A percentile compares a stretch with the other conserved stretches of the same genome.
These are phyloP conservation scores for Bombus waltoni DNA, from an alignment of 1,140 invertebrate species.

Conservation along the genomic window DNA sequence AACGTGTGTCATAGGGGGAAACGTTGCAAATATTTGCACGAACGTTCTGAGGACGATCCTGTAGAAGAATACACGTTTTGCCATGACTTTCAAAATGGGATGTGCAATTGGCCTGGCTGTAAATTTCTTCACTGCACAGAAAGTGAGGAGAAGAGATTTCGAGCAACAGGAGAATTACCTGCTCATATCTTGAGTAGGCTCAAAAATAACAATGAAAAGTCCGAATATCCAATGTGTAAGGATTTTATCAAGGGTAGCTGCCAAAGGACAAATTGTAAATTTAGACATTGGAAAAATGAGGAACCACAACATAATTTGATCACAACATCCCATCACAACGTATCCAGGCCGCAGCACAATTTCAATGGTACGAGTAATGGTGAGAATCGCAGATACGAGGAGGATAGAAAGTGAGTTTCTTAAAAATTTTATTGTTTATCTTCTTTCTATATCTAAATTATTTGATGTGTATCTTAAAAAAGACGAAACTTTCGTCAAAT, in stretches of 20 bases:
- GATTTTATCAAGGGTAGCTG: slow-evolving; percentile 91
- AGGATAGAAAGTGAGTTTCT: slow-evolving; percentile 75
- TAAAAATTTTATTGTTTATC: neutral
- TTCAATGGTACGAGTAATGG: slow-evolving; percentile 76
- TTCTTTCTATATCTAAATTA: no score
- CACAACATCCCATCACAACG: slow-evolving; percentile 80
- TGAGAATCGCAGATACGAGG: slow-evolving; percentile 76
- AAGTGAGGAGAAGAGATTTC: slow-evolving; percentile 90
- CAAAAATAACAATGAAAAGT: slow-evolving; percentile 79
- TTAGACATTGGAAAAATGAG: slow-evolving; percentile 76
- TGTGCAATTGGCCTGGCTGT: slow-evolving; percentile 85
- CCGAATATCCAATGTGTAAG: slow-evolving; percentile 87
- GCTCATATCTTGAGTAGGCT: slow-evolving; percentile 83
- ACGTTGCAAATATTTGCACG: slow-evolving; percentile 90
- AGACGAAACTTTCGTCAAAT: neutral
- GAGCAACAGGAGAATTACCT: slow-evolving; percentile 87
- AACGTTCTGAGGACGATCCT: slow-evolving; percentile 81
- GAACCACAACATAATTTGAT: slow-evolving; percentile 76
- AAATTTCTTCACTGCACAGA: slow-evolving; percentile 91
- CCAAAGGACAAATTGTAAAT: slow-evolving; percentile 82
- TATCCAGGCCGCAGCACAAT: slow-evolving; percentile 82
- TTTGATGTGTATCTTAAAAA: neutral
- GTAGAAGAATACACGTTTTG: slow-evolving; percentile 87
- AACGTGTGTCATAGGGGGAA: slow-evolving; percentile 90
- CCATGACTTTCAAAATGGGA: slow-evolving; percentile 92